These are phyloP conservation scores for Hedychridium roseum DNA, from an alignment of 2,888 invertebrate species.

Conservation along the genomic window DNA sequence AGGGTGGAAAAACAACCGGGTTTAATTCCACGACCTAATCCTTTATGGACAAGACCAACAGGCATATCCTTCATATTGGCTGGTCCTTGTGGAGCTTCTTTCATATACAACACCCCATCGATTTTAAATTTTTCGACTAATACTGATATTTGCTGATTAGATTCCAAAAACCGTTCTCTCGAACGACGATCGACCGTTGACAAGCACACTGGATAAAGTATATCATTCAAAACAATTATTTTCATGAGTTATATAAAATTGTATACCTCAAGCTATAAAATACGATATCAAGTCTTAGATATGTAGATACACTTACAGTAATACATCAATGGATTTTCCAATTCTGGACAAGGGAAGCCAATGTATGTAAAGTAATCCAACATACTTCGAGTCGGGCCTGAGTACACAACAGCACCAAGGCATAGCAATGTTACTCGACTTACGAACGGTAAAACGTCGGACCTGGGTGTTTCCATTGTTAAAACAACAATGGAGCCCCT, in stretches of 20 bases:
- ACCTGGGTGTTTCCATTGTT: constrained; percentile 92
- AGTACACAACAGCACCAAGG: constrained; percentile 89
- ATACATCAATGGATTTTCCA: constrained; percentile 98
- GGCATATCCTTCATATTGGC: constrained; percentile 56
- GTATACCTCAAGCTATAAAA: not conserved
- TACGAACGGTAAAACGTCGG: constrained; percentile 95
- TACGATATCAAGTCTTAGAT: too few species aligned
- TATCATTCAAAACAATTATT: not conserved
- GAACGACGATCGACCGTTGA: constrained; percentile 83
- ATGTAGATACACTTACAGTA: constrained; percentile 75
- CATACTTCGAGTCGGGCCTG: constrained; percentile 90
- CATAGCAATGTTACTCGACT: constrained; percentile 91
- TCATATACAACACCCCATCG: constrained; percentile 81
- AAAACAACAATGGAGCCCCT: constrained; percentile 89
- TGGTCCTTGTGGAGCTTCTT: constrained; percentile 63
- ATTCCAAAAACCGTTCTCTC: constrained; percentile 90
- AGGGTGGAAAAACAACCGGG: constrained; percentile 60
- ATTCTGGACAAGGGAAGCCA: constrained; percentile 95
- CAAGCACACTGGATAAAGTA: constrained; percentile 71
- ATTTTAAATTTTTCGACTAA: constrained; percentile 90
- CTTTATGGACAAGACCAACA: constrained; percentile 54
- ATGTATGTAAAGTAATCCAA: constrained; percentile 94
- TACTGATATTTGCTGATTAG: constrained; percentile 91
- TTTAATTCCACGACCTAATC: constrained; percentile 56
- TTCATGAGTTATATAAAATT: not conserved